Evolutionary conservation across 92 coral and sea anemone genomes (phyloP), one percentile per base, ranked within the genome.

Genomic region (Siderastrea radians): DNA sequence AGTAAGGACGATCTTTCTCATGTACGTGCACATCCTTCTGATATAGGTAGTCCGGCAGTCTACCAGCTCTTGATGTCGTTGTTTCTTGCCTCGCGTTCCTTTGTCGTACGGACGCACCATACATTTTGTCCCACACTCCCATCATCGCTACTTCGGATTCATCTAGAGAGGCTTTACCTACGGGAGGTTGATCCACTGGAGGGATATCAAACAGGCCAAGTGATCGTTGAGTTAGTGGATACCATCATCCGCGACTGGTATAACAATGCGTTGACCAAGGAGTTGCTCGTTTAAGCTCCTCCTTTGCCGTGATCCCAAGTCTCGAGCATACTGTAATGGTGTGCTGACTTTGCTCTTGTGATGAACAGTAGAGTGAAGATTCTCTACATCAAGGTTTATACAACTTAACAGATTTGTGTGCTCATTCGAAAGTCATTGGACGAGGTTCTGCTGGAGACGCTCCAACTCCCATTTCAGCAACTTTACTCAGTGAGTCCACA

Each of bases 331-430:
- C 75, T 79, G 68, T 58, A 90, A 84, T 38, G 55, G 72, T 9
- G 76, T 64, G 80, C 51, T 44, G 51, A 68, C 69, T 15, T 75
- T 45, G 73, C 63, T 82, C 75, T 82, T 88, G 87, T 82, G 86
- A 80, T 75, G 75, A 63, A 74, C 87, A 53, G 73, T 54, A 68
- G 72, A 68, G 60, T 90, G 89, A 11, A 77, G 66, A 50, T 86
- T 86, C 49, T 86, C 91, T 4, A 90, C 86, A 68, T 90, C 90
- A 62, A 72, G 88, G 10, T 88, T 87, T 88, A 87, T 91, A 63
- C 94, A 91, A 74, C 91, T 91, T 44, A 77, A 69, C 51, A 77
- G 63, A 77, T 54, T 87, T 50, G 82, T 68, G 47, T 68, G 50
- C 49, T 61, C 75, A 61, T 81, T 81, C 11, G 59, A 38, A 60